phyloP scores from a whole-genome alignment of 64 coral and sea anemone genomes.

The Platygyra sinensis region DNA sequence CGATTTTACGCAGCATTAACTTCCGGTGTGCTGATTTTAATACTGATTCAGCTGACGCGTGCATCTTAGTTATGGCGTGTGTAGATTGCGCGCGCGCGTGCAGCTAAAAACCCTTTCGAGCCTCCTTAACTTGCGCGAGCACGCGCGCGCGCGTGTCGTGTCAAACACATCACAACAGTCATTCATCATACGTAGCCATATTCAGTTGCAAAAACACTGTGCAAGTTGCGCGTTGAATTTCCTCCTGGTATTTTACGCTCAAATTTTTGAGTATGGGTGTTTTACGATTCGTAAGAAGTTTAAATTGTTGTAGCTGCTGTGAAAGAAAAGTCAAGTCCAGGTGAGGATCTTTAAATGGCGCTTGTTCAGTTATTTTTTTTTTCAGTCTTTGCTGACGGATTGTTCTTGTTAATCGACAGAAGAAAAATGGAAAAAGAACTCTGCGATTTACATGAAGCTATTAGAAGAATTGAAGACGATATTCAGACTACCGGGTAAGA shows the following conservation, averaged over 20 bases:
- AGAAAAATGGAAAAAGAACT: conserved; percentile 30
- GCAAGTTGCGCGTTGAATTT: not conserved
- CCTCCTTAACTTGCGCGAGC: conserved; percentile 6
- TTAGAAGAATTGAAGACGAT: conserved; percentile 2
- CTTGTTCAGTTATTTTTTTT: not conserved
- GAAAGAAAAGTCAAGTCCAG: not conserved
- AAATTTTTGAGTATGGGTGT: not conserved
- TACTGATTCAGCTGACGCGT: no score
- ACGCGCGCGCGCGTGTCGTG: not conserved
- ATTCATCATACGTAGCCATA: not conserved
- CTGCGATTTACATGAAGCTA: not conserved
- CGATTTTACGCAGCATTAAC: no score
- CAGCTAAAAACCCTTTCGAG: no score
- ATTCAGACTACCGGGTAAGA: not conserved
- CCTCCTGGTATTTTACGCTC: not conserved
- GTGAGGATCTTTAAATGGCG: not conserved
- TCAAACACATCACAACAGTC: not conserved
- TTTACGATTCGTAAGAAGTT: conserved; percentile 1
- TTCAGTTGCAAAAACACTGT: not conserved
- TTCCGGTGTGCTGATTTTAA: no score
- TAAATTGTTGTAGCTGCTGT: not conserved
- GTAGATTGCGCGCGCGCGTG: no score
- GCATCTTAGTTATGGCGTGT: no score
- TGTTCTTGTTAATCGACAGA: not conserved
- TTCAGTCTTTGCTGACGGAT: not conserved